Conservation (phyloP, 2,113 vertebrate genomes). For the Lophochroa leadbeateri region DNA sequence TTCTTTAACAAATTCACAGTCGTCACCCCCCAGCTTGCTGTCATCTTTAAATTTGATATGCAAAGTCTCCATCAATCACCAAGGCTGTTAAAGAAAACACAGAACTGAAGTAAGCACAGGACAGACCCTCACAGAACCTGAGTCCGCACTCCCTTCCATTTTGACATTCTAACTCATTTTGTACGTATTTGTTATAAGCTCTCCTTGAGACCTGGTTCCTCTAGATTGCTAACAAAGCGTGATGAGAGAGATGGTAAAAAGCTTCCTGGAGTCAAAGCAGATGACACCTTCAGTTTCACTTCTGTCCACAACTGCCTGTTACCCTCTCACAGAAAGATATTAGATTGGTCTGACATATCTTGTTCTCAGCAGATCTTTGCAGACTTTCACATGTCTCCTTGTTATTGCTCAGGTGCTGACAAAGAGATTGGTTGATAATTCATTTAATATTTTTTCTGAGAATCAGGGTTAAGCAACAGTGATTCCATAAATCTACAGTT, state of each 20-base stretch:
- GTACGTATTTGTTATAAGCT: background rate
- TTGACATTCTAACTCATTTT: background rate
- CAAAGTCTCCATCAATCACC: conserved; percentile 3
- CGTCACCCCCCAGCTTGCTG: background rate
- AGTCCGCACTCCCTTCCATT: background rate
- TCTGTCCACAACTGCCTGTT: background rate
- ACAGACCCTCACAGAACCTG: background rate
- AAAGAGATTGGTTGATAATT: background rate
- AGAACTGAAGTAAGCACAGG: background rate
- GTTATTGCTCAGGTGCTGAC: background rate
- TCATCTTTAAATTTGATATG: conserved; percentile 20
- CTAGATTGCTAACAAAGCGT: background rate
- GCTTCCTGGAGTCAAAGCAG: background rate
- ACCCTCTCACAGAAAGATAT: background rate
- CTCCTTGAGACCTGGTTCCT: background rate
- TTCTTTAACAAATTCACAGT: conserved; percentile 6
- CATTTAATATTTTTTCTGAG: background rate
- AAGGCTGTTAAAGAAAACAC: conserved; percentile 9
- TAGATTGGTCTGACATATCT: background rate
- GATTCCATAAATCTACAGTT: background rate
- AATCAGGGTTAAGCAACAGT: background rate
- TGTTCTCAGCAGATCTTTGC: background rate
- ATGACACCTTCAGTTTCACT: conserved; percentile 1
- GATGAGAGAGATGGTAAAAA: conserved; percentile 1
- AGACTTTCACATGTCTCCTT: background rate